phyloP scores from a whole-genome alignment of 2,797 vertebrate species.

The Cryptoprocta ferox region DNA sequence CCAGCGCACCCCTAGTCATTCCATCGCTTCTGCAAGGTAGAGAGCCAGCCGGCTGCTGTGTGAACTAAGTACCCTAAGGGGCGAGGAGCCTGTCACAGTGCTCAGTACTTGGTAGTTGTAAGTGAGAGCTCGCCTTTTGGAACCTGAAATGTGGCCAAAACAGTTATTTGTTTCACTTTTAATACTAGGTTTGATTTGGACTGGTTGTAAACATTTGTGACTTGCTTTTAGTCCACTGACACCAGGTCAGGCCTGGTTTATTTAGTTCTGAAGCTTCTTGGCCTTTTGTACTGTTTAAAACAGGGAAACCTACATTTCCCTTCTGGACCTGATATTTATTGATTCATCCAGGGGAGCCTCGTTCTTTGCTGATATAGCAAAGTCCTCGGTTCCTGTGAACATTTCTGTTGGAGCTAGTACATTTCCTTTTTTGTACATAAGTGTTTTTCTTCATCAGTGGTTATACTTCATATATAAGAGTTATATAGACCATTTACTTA shows the following conservation, averaged over 20 bases:
- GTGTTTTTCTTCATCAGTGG: constrained; percentile 34
- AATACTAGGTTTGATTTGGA: not conserved
- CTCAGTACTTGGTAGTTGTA: not conserved
- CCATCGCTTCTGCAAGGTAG: not conserved
- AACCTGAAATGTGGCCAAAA: not conserved
- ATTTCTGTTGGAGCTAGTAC: constrained; percentile 31
- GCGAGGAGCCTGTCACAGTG: not conserved
- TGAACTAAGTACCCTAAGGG: not conserved
- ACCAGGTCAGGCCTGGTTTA: not conserved
- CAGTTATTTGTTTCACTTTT: constrained; percentile 35
- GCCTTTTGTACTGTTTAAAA: constrained; percentile 61
- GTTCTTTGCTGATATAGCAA: constrained; percentile 31
- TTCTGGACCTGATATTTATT: constrained; percentile 50
- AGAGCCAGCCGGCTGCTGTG: not conserved
- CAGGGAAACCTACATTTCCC: constrained; percentile 59
- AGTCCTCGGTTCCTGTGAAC: not conserved
- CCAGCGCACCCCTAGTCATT: not conserved
- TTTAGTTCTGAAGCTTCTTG: constrained; percentile 62
- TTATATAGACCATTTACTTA: not conserved
- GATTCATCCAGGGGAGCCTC: constrained; percentile 29
- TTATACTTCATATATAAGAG: not conserved
- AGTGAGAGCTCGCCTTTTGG: not conserved
- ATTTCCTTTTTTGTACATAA: constrained; percentile 58
- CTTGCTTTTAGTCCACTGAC: not conserved
- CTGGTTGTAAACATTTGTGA: not conserved